Conservation (phyloP, 2,113 vertebrate species). For the Trochalopteron elliotii region DNA sequence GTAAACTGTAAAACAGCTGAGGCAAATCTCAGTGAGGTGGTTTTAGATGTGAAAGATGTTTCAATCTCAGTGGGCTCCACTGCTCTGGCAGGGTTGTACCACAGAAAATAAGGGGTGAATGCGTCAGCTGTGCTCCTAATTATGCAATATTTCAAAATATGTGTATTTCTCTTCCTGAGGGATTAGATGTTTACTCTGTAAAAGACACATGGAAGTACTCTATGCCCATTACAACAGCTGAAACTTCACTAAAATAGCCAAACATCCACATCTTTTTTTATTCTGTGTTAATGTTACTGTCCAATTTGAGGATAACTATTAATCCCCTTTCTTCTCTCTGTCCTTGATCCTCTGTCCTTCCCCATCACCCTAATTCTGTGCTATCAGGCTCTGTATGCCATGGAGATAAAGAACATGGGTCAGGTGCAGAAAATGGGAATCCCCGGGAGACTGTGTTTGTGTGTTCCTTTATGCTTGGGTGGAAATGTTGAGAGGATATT, state of each 20-base stretch:
- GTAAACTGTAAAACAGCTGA: neutral
- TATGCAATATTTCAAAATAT: slow-evolving; percentile 2
- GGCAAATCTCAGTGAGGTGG: neutral
- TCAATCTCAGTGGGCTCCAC: neutral
- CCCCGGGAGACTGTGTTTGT: neutral
- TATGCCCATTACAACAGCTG: neutral
- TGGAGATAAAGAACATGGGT: neutral
- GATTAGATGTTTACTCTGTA: neutral
- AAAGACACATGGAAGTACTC: neutral
- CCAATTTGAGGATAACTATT: neutral
- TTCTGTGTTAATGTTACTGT: neutral
- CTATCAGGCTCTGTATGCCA: fast-evolving
- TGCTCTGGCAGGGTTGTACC: neutral
- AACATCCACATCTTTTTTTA: neutral
- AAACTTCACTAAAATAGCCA: neutral
- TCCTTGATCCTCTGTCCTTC: neutral
- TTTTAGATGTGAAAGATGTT: neutral
- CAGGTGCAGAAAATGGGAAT: neutral
- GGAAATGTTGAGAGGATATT: neutral
- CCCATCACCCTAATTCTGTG: neutral
- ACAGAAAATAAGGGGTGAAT: neutral
- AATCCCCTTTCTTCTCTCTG: neutral
- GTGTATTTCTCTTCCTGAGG: neutral
- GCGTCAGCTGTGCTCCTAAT: neutral
- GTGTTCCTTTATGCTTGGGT: neutral